Conservation (phyloP, 2,888 invertebrate genomes). For the Athrips mouffetella region DNA sequence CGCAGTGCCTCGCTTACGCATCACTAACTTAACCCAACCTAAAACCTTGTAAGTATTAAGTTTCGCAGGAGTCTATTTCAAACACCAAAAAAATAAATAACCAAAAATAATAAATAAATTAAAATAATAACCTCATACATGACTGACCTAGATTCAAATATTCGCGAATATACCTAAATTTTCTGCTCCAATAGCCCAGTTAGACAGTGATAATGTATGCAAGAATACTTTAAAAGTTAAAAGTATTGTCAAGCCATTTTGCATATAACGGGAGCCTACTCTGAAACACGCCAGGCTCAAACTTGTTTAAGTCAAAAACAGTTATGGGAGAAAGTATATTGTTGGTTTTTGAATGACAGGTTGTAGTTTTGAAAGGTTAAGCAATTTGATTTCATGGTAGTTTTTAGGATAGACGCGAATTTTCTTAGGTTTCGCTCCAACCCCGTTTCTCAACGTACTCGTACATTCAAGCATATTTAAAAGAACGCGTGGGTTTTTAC, state of each 20-base stretch:
- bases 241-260: slow-evolving; percentile 42
- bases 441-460: no score
- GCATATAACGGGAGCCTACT: slow-evolving; percentile 15
- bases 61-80: no score
- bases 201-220: slow-evolving; percentile 19
- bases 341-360: slow-evolving; percentile 1
- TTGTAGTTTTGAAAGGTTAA: neutral
- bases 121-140: neutral
- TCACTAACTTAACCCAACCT: no score
- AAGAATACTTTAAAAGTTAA: slow-evolving; percentile 32
- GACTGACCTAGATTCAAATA: neutral
- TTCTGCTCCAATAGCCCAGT: slow-evolving; percentile 40
- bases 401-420: no score
- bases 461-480: no score
- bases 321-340: slow-evolving; percentile 8
- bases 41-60: no score
- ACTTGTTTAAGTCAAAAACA: slow-evolving; percentile 7
- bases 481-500: no score
- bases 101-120: neutral
- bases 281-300: slow-evolving; percentile 11
- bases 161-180: neutral
- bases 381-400: neutral
- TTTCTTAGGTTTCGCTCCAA: no score
- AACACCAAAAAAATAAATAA: no score
- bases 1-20: no score